Conservation (phyloP, 1,140 invertebrate genomes). For the Solenopsis invicta region DNA sequence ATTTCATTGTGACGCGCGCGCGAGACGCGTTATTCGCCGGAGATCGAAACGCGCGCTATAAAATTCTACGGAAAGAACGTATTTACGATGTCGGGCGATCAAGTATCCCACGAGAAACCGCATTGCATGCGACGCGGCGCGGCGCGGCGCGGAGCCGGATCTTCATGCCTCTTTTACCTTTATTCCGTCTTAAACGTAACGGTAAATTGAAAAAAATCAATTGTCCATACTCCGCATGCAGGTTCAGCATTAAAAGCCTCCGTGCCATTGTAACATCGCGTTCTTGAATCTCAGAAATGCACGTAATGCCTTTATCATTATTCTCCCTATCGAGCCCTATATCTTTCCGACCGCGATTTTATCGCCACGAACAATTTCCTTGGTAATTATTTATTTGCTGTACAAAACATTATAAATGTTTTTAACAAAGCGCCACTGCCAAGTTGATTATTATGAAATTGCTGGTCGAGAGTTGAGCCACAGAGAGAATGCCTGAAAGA, state of each 20-base stretch:
- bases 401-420: neutral
- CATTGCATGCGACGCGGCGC: conserved; percentile 6
- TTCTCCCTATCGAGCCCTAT: neutral
- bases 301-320: neutral
- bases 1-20: conserved; percentile 8
- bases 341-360: neutral
- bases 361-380: neutral
- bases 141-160: neutral
- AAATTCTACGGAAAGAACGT: conserved; percentile 16
- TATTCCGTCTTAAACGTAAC: conserved; percentile 17
- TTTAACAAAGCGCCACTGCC: neutral
- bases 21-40: too few species aligned
- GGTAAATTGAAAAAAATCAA: conserved; percentile 12
- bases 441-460: neutral
- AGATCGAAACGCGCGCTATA: neutral
- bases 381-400: neutral
- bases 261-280: neutral
- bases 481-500: neutral
- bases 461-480: neutral
- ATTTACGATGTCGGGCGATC: conserved; percentile 17
- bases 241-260: neutral
- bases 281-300: neutral
- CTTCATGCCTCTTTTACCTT: conserved; percentile 19
- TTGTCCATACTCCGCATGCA: neutral
- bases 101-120: conserved; percentile 26